These are phyloP conservation scores for Rhabdomys dilectus DNA, from an alignment of 2,113 vertebrate genomes.

Conservation along the genomic window DNA sequence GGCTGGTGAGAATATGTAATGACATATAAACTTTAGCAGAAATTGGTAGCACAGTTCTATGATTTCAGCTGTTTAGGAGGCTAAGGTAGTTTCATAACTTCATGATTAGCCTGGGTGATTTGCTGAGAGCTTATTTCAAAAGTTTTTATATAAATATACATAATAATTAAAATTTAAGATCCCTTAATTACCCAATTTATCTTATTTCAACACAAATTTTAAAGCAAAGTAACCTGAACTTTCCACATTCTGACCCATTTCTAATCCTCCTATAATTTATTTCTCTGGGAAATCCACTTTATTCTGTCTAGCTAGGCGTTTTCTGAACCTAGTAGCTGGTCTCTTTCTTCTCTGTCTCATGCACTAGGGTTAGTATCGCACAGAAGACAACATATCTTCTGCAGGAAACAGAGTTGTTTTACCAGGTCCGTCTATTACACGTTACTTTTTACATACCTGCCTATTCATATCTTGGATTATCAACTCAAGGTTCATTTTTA, in stretches of 20 bases:
- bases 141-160: neutral
- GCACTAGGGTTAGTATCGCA: neutral
- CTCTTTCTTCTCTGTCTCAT: neutral
- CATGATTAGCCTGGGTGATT: neutral
- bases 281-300: neutral
- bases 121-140: neutral
- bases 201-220: neutral
- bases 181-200: neutral
- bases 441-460: neutral
- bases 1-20: neutral
- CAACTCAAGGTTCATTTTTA: neutral
- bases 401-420: neutral
- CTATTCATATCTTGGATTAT: neutral
- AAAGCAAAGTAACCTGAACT: neutral
- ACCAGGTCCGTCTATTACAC: neutral
- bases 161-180: neutral
- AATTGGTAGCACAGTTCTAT: neutral
- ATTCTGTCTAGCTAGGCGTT: neutral
- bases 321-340: neutral
- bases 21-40: neutral
- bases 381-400: neutral
- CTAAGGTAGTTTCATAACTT: neutral
- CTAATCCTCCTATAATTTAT: neutral
- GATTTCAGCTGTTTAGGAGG: neutral
- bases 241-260: neutral